Base-by-base conservation (phyloP, 2,113 vertebrate genomes). In the Paradisaea rubra region DNA sequence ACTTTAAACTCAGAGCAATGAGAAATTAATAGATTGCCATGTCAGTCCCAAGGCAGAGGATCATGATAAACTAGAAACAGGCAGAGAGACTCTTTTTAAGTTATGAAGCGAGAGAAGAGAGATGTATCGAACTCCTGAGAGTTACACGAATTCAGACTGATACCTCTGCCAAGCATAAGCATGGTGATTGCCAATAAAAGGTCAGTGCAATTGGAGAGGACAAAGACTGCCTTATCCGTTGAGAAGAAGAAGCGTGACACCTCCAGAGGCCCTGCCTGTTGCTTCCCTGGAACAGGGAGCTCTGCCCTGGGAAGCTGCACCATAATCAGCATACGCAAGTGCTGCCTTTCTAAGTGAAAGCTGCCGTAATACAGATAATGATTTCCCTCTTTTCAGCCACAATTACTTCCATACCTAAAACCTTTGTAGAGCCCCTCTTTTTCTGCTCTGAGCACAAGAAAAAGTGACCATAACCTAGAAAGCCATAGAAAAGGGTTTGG, bases 1-100 rank as follows among this genome's bases (percentile, higher is more conserved):
- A 45, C 45, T 93, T 91, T 88, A 94, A 91, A 97, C 91, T 84
- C 81, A 85, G 86, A 95, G 92, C 60, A 65, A 60, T 90, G 87
- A 96, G 94, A 94, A 97, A 94, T 95, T 95, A 97, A 97, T 95
- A 96, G 94, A 94, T 96, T 74, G 53, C 87, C 30, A 54, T 76
- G 76, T 86, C 85, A 77, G 88, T 96, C 91, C 92, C 90, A 94
- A 89, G 91, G 93, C 77, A 95, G 91, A 91, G 39, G 84, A 86
- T 89, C 64, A 33, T 82, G 94, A 95, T 90, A 89, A 94, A 96
- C 91, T 94, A 79, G 88, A 93, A 94, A 54, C 53, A 65, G 86
- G 73, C 64, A 86, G 70, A 80, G 57, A 86, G 15, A 81, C 66
- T 90, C 39, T 85, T 65, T 79, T 56, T 22, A 78, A 81, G 84